These are phyloP conservation scores for Sebastes taczanowskii DNA, from an alignment of 2,797 vertebrate species.

Conservation along the genomic window DNA sequence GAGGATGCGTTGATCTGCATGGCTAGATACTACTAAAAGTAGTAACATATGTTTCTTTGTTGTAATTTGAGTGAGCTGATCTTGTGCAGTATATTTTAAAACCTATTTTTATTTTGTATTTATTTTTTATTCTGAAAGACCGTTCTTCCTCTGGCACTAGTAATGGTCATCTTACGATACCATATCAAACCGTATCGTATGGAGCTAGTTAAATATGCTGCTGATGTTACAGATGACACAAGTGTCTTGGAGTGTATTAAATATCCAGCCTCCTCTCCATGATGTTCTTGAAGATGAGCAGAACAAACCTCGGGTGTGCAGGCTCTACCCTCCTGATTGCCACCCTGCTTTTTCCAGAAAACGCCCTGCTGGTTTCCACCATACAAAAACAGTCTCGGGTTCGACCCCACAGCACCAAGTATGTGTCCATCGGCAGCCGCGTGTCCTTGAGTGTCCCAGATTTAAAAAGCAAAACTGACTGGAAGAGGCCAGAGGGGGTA, in stretches of 20 bases:
- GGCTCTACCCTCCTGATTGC: background rate
- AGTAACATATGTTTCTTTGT: background rate
- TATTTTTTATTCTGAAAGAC: background rate
- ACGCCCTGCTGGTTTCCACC: conserved; percentile 30
- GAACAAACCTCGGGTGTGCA: background rate
- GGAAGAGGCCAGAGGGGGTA: conserved; percentile 27
- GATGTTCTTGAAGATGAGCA: background rate
- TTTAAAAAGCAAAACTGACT: background rate
- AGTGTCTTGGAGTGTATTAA: background rate
- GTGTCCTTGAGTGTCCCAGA: conserved; percentile 57
- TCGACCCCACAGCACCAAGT: conserved; percentile 11
- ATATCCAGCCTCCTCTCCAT: background rate
- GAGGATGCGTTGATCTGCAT: background rate
- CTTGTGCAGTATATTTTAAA: background rate
- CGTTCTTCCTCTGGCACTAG: background rate
- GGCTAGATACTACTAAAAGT: background rate
- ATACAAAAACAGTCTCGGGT: conserved; percentile 30
- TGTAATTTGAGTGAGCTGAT: background rate
- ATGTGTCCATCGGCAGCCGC: conserved; percentile 25
- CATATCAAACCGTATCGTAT: background rate
- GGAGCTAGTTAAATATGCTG: background rate
- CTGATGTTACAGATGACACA: background rate
- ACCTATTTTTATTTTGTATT: background rate
- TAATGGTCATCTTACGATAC: background rate
- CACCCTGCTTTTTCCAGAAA: conserved; percentile 23